Conservation (phyloP, 1,140 invertebrate species). For the Ips typographus region DNA sequence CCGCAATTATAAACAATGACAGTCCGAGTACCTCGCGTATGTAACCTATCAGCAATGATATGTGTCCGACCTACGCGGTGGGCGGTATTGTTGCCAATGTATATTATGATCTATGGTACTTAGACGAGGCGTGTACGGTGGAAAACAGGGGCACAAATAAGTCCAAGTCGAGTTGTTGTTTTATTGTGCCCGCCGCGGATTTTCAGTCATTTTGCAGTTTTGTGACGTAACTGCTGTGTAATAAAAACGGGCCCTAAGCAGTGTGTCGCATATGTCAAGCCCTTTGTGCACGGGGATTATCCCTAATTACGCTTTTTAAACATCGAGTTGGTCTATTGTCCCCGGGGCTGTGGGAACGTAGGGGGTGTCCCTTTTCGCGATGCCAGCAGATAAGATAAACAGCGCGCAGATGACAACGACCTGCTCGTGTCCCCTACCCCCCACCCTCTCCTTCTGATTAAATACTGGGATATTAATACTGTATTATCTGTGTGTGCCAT, state of each 20-base stretch:
- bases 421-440: conserved; percentile 32
- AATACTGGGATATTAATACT: conserved; percentile 38
- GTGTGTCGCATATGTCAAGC: conserved; percentile 48
- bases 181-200: conserved; percentile 12
- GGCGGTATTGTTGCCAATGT: conserved; percentile 31
- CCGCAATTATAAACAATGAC: conserved; percentile 20
- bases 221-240: conserved; percentile 12
- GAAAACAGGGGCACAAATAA: conserved; percentile 37
- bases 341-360: conserved; percentile 46
- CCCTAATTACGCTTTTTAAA: conserved; percentile 51
- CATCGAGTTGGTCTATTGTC: conserved; percentile 45
- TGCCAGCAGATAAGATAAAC: conserved; percentile 51
- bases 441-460: conserved; percentile 21
- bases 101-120: conserved; percentile 29
- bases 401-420: conserved; percentile 45
- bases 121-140: conserved; percentile 30
- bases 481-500: conserved; percentile 35
- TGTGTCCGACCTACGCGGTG: conserved; percentile 20
- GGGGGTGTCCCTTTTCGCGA: conserved; percentile 38
- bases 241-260: conserved; percentile 23
- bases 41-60: conserved; percentile 28
- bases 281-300: conserved; percentile 46
- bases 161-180: conserved; percentile 12
- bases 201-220: conserved; percentile 12
- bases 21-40: conserved; percentile 17